phyloP scores from a whole-genome alignment of 1,140 invertebrate genomes.

The Notospermus geniculatus region DNA sequence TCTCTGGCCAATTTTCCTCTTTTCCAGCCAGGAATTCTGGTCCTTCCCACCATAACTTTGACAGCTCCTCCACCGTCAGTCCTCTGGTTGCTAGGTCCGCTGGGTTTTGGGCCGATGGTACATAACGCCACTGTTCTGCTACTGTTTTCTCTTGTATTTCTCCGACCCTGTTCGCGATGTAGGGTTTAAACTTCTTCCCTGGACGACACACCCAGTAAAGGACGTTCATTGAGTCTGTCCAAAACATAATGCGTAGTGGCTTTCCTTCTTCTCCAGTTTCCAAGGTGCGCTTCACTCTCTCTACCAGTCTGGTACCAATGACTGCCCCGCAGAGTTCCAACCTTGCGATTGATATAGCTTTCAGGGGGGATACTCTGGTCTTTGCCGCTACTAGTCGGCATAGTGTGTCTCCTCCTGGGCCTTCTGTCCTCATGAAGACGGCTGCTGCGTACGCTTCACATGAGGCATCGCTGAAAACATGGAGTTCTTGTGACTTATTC shows the following conservation, averaged over 20 bases:
- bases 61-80: background rate
- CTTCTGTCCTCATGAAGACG: background rate
- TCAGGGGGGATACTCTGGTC: constrained; percentile 1
- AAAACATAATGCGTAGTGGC: background rate
- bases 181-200: background rate
- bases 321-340: constrained; percentile 7
- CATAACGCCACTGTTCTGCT: background rate
- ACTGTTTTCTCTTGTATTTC: background rate
- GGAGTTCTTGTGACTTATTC: background rate
- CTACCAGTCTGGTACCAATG: background rate
- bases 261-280: constrained; percentile 3
- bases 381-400: background rate
- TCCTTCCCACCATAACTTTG: constrained; percentile 2
- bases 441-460: constrained; percentile 6
- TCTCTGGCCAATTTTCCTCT: constrained; percentile 4
- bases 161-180: background rate
- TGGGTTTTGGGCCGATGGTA: background rate
- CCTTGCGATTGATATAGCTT: background rate
- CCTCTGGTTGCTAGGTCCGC: background rate
- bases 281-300: background rate
- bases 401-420: background rate
- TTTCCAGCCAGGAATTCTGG: background rate
- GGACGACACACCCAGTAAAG: background rate
- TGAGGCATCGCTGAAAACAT: constrained; percentile 10
- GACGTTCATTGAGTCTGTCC: background rate